phyloP scores from a whole-genome alignment of 2,113 vertebrate species.

The Percopsis transmontana region DNA sequence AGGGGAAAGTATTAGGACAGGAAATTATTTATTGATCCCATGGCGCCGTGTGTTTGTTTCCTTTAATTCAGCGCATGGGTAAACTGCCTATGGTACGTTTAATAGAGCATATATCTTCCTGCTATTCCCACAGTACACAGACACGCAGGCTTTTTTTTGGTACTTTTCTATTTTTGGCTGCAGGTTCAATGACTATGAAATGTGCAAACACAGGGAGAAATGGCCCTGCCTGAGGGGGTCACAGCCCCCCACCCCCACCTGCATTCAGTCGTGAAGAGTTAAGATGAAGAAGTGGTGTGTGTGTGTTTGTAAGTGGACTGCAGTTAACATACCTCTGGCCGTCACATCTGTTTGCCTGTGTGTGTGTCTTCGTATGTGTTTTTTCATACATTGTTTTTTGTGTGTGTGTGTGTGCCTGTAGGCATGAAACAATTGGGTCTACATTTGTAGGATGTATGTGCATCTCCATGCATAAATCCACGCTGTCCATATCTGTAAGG shows the following conservation, averaged over 20 bases:
- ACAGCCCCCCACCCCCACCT: slow-evolving; percentile 50
- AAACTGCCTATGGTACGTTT: slow-evolving; percentile 53
- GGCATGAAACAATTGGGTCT: background rate
- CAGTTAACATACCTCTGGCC: slow-evolving; percentile 20
- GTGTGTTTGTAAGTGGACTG: slow-evolving; percentile 8
- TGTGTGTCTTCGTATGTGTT: slow-evolving; percentile 12
- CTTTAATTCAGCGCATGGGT: slow-evolving; percentile 49
- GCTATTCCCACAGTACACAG: slow-evolving; percentile 27
- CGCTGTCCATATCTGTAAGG: background rate
- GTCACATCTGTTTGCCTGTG: slow-evolving; percentile 1
- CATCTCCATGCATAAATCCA: slow-evolving; percentile 12
- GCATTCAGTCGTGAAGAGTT: slow-evolving; percentile 62
- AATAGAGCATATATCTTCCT: slow-evolving; percentile 55
- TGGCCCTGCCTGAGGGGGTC: slow-evolving; percentile 57
- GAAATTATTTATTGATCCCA: slow-evolving; percentile 72
- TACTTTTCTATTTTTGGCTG: slow-evolving; percentile 72
- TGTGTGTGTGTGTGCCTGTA: slow-evolving; percentile 4
- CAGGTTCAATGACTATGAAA: slow-evolving; percentile 75
- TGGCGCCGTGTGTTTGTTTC: slow-evolving; percentile 54
- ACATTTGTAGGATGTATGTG: background rate
- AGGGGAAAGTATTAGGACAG: slow-evolving; percentile 53
- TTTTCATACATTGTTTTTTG: slow-evolving; percentile 20
- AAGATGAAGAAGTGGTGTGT: slow-evolving; percentile 25
- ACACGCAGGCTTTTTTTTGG: slow-evolving; percentile 24
- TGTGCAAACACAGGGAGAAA: slow-evolving; percentile 72